phyloP scores from a whole-genome alignment of 2,888 invertebrate genomes.

The Matsumyia berberina region DNA sequence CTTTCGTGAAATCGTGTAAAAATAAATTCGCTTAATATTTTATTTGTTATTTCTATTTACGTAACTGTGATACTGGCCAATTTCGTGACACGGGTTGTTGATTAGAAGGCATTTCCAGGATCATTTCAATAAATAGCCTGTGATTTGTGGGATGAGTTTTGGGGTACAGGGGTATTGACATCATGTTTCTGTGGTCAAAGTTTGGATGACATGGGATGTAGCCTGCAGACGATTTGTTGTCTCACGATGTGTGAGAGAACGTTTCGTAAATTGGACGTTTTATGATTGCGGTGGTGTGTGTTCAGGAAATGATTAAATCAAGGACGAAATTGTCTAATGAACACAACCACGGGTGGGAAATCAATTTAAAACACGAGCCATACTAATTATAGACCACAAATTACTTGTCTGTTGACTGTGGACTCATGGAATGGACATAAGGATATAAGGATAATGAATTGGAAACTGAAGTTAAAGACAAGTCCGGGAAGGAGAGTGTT shows the following conservation, averaged over 20 bases:
- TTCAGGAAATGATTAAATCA: conserved; percentile 13
- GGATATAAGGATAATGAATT: background rate
- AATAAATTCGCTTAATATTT: background rate
- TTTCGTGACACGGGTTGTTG: conserved; percentile 44
- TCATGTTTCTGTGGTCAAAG: background rate
- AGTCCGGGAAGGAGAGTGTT: background rate
- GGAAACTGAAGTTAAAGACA: background rate
- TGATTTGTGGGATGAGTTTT: background rate
- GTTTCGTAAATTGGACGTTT: background rate
- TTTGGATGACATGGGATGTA: background rate
- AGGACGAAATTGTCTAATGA: conserved; percentile 18
- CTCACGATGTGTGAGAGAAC: conserved; percentile 13
- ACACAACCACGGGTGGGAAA: background rate
- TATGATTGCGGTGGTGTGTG: conserved; percentile 6
- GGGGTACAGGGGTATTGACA: background rate
- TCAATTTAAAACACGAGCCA: conserved; percentile 9
- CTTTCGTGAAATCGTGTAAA: background rate
- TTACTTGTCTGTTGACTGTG: too few species aligned
- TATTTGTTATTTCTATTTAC: background rate
- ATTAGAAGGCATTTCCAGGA: conserved; percentile 38
- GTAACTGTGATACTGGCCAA: conserved; percentile 16
- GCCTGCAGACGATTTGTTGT: conserved; percentile 11
- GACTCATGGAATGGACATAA: background rate
- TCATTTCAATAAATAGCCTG: conserved; percentile 37
- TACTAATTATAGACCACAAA: conserved; percentile 17